Conservation (phyloP, 2,113 vertebrate species). For the Megaceryle torquata region DNA sequence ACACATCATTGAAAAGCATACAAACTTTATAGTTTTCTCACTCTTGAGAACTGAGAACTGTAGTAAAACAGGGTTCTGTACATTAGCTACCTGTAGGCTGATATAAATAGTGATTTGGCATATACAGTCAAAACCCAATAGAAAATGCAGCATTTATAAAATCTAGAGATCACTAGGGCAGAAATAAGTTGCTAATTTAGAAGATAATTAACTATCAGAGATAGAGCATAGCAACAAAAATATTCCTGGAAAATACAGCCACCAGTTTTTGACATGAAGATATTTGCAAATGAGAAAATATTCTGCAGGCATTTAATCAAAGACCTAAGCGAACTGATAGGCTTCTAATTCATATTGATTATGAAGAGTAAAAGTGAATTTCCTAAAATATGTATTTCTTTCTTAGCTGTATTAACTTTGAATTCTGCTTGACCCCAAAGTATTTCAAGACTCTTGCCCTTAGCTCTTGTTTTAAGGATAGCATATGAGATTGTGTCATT, state of each 20-base stretch:
- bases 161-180: background rate
- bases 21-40: background rate
- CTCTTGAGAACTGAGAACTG: background rate
- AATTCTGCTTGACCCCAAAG: background rate
- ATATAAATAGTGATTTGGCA: background rate
- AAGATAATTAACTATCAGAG: background rate
- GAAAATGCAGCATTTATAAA: background rate
- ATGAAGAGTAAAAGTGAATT: background rate
- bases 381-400: background rate
- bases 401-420: background rate
- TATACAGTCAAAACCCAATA: background rate
- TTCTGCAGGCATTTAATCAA: background rate
- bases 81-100: background rate
- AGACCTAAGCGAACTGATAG: background rate
- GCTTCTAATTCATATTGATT: background rate
- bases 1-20: background rate
- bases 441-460: background rate
- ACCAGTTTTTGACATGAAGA: background rate
- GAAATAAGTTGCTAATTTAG: background rate
- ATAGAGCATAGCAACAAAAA: background rate
- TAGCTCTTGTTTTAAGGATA: background rate
- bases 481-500: background rate
- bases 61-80: background rate
- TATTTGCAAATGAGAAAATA: background rate
- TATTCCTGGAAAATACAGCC: background rate